Evolutionary conservation across 2,113 vertebrate genomes (phyloP).

Genomic region (Emberiza fucata): DNA sequence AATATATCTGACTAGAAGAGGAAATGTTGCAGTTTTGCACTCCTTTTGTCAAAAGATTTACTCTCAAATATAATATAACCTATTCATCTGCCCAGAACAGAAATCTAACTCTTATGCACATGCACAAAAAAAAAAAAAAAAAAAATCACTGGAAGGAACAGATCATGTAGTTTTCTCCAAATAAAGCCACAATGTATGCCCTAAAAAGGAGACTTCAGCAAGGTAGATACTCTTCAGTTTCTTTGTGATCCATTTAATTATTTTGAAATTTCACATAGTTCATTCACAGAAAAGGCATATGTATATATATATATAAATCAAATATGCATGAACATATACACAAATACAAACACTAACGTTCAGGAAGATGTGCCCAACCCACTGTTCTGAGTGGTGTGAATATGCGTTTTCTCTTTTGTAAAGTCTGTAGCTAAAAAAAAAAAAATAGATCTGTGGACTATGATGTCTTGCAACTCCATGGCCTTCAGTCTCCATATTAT

Average conservation of each 20-base stretch:
- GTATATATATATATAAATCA: too few species aligned
- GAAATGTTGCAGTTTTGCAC: background rate
- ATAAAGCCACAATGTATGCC: background rate
- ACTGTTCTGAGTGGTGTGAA: background rate
- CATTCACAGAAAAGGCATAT: background rate
- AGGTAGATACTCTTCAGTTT: background rate
- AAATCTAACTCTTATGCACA: background rate
- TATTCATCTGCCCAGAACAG: background rate
- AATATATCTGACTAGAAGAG: background rate
- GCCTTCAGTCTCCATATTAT: background rate
- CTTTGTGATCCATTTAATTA: background rate
- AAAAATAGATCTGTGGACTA: background rate
- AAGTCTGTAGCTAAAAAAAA: background rate
- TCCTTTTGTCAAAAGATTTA: background rate
- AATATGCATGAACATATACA: background rate
- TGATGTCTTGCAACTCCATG: rapidly evolving
- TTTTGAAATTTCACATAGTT: background rate
- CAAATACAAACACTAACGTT: background rate
- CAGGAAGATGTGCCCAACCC: background rate
- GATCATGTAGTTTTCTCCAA: background rate
- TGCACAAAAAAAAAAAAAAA: too few species aligned
- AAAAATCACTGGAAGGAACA: background rate
- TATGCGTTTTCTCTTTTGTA: background rate
- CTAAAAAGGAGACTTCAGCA: background rate
- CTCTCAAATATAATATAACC: background rate